Percentiles rank a stretch among this genome's conserved stretches.
Evolutionary conservation across 2,888 invertebrate genomes (phyloP).

Genomic region (Lysandra coridon): DNA sequence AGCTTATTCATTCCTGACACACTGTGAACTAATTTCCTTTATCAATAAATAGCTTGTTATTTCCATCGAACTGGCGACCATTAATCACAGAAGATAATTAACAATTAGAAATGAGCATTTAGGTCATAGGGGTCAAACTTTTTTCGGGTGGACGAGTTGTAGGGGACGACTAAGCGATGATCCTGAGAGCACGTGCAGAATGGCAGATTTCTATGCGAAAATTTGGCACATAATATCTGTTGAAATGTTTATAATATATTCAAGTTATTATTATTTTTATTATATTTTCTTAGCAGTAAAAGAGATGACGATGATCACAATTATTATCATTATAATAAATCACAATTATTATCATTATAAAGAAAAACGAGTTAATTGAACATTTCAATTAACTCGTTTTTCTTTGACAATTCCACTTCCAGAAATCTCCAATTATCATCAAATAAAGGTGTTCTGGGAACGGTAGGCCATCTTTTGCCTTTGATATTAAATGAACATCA

Average conservation of each 20-base stretch:
- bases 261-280: too few relatives aligned
- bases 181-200: too few relatives aligned
- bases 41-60: not conserved
- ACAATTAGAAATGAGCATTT: not conserved
- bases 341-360: not conserved
- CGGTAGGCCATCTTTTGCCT: not conserved
- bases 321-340: not conserved
- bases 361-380: too few relatives aligned
- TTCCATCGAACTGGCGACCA: not conserved
- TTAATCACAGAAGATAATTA: constrained; percentile 17
- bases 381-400: not conserved
- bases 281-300: too few relatives aligned
- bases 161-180: not conserved
- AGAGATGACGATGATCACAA: not conserved
- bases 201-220: too few relatives aligned
- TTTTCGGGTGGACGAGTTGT: not conserved
- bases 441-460: not conserved
- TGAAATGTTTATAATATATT: too few relatives aligned
- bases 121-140: not conserved
- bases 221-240: too few relatives aligned
- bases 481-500: not conserved
- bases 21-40: not conserved
- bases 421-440: not conserved
- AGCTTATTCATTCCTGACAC: not conserved
- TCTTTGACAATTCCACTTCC: not conserved